phyloP scores from a whole-genome alignment of 2,797 vertebrate species.

The Aselliscus stoliczkanus region DNA sequence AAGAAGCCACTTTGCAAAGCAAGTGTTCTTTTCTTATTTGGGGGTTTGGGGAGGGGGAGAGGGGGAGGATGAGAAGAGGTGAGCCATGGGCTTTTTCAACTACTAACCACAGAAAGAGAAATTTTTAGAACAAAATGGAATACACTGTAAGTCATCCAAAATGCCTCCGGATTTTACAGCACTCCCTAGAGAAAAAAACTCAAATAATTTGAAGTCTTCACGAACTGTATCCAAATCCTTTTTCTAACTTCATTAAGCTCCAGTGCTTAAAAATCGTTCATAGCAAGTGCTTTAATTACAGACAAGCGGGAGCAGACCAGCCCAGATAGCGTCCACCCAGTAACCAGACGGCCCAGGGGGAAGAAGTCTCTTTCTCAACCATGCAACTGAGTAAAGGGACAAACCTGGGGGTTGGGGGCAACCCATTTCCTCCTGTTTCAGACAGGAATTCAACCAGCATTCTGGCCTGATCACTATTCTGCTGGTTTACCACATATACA shows the following conservation, averaged over 20 bases:
- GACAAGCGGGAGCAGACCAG: conserved; percentile 37
- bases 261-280: conserved; percentile 77
- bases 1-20: conserved; percentile 79
- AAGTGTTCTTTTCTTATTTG: conserved; percentile 47
- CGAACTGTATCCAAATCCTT: conserved; percentile 80
- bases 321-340: conserved; percentile 30
- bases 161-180: conserved; percentile 67
- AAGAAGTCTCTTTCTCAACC: not conserved
- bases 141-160: conserved; percentile 67
- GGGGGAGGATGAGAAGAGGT: not conserved
- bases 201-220: conserved; percentile 76
- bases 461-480: conserved; percentile 46
- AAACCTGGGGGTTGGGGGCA: not conserved
- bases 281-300: conserved; percentile 81
- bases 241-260: conserved; percentile 84
- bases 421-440: not conserved
- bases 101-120: conserved; percentile 41
- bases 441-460: not conserved
- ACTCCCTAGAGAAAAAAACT: conserved; percentile 80
- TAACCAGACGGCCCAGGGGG: not conserved
- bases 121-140: conserved; percentile 72
- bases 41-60: too few relatives aligned
- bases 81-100: conserved; percentile 49
- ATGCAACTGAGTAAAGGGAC: not conserved
- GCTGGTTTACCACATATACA: not conserved